Conservation (phyloP, 1,140 invertebrate genomes). For the Pollicipes pollicipes region DNA sequence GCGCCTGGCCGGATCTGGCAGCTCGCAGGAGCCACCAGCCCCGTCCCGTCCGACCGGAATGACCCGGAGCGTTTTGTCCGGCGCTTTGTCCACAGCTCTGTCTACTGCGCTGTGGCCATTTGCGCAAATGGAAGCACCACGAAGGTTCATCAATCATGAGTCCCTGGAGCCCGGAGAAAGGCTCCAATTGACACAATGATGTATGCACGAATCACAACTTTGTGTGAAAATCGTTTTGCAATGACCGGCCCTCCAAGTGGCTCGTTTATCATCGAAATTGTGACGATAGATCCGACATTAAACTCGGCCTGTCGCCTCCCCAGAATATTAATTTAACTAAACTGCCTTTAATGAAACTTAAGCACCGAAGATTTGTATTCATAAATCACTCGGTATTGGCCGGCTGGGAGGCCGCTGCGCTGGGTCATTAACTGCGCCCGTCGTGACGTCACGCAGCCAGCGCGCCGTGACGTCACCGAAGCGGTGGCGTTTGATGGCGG, state of each 20-base stretch:
- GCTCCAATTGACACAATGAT: neutral
- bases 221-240: neutral
- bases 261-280: neutral
- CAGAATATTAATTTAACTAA: neutral
- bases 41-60: no score
- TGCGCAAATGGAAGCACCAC: neutral
- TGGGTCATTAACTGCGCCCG: neutral
- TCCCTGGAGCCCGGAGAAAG: neutral
- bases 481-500: neutral
- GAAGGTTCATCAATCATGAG: neutral
- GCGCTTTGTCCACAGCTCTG: neutral
- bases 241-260: neutral
- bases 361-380: conserved; percentile 1
- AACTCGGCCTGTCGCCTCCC: neutral
- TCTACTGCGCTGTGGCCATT: neutral
- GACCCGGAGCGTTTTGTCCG: no score
- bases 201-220: neutral
- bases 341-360: neutral
- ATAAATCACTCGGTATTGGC: neutral
- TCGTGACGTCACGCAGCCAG: neutral
- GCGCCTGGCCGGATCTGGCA: no score
- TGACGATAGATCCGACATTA: neutral
- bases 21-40: no score
- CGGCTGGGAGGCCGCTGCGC: no score
- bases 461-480: no score